A percentile compares a stretch with the other conserved stretches of the same genome.
Evolutionary conservation across 2,888 invertebrate genomes (phyloP).

Genomic region (Drosophila multiciliata): DNA sequence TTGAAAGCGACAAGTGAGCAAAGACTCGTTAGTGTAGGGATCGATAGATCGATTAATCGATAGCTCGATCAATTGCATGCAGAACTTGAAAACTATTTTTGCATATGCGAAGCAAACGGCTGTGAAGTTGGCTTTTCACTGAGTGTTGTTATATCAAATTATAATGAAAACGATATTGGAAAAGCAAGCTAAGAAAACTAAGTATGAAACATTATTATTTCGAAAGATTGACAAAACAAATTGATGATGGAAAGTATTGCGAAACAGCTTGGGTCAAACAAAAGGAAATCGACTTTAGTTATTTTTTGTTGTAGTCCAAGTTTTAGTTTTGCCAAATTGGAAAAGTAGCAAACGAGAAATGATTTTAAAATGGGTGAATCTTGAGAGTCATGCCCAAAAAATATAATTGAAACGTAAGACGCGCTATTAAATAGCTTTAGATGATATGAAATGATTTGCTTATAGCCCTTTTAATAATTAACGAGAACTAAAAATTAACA

Average conservation of each 20-base stretch:
- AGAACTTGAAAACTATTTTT: conserved; percentile 52
- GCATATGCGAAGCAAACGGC: conserved; percentile 68
- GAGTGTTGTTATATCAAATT: conserved; percentile 25
- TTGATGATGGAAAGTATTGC: conserved; percentile 9
- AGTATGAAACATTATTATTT: conserved; percentile 19
- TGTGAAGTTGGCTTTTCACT: conserved; percentile 73
- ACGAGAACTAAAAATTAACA: conserved; percentile 2
- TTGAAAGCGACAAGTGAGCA: conserved; percentile 36
- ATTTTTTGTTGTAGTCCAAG: conserved; percentile 53
- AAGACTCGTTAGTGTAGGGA: conserved; percentile 64
- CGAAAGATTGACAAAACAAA: neutral
- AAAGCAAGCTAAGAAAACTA: conserved; percentile 34
- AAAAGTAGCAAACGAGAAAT: conserved; percentile 18
- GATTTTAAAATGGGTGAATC: conserved; percentile 50
- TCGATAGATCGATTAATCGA: conserved; percentile 30
- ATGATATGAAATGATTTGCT: conserved; percentile 50
- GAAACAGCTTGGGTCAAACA: conserved; percentile 18
- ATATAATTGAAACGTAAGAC: conserved; percentile 46
- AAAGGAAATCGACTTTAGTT: conserved; percentile 35
- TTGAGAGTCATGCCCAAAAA: conserved; percentile 22
- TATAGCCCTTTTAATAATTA: conserved; percentile 29
- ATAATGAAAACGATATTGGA: conserved; percentile 23
- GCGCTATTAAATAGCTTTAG: conserved; percentile 70
- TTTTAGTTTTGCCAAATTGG: conserved; percentile 49
- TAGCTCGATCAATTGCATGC: conserved; percentile 17